Conservation (phyloP, 30 jellyfish, hydroid and myxozoan genomes). For the Euphysa ruthae region DNA sequence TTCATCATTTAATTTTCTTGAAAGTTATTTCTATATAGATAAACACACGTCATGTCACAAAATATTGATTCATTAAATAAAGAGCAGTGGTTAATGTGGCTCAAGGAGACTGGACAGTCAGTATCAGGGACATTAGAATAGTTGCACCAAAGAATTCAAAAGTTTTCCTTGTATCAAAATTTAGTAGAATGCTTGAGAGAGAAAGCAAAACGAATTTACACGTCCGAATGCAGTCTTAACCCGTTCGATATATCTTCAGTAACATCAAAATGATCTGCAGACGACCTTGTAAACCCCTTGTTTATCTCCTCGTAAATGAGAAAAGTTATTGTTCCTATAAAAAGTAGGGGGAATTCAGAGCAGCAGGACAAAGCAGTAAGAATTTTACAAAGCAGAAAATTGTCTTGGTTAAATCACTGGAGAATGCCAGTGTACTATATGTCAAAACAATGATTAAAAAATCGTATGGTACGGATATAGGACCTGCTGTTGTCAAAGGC, state of each 20-base stretch:
- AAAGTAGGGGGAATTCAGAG: neutral
- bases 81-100: neutral
- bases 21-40: too few species aligned
- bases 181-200: neutral
- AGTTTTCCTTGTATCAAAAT: neutral
- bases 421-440: neutral
- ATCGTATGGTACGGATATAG: conserved; percentile 11
- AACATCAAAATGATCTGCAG: neutral
- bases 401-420: conserved; percentile 6
- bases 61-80: neutral
- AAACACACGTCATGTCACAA: neutral
- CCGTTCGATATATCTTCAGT: too few species aligned
- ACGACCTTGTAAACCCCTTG: neutral
- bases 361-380: neutral
- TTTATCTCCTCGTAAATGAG: neutral
- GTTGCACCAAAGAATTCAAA: neutral
- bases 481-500: conserved; percentile 4
- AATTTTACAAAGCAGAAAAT: neutral
- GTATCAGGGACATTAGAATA: neutral
- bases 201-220: neutral
- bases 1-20: too few species aligned
- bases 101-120: conserved; percentile 2
- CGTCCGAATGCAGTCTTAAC: conserved; percentile 2
- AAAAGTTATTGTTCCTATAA: neutral
- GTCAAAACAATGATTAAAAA: conserved; percentile 23